These are phyloP conservation scores for Oreocharis arfaki DNA, from an alignment of 2,113 vertebrate species.

Conservation along the genomic window DNA sequence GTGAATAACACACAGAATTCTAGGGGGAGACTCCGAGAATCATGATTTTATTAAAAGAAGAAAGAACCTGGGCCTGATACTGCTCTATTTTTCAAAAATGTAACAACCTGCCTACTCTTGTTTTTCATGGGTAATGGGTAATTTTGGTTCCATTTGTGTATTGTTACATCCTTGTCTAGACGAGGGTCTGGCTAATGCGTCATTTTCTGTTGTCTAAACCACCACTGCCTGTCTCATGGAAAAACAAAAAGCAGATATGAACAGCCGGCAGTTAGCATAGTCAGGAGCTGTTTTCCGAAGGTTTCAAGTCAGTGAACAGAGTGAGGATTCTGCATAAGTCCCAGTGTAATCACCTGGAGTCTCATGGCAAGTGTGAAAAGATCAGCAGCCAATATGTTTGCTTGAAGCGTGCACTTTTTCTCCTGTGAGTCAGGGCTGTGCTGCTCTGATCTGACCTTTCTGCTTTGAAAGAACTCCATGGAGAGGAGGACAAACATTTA, in stretches of 20 bases:
- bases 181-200: not conserved
- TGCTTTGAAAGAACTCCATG: not conserved
- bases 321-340: not conserved
- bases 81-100: not conserved
- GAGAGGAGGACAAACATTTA: constrained; percentile 24
- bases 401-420: not conserved
- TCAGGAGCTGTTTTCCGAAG: not conserved
- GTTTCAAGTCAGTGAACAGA: not conserved
- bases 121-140: not conserved
- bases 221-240: not conserved
- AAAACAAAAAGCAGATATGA: not conserved
- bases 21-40: not conserved
- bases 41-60: not conserved
- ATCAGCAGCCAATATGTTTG: not conserved
- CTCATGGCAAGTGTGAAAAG: not conserved
- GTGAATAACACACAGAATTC: not conserved
- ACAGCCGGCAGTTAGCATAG: not conserved
- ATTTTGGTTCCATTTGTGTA: not conserved
- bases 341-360: not conserved
- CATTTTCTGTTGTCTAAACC: not conserved
- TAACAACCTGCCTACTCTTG: not conserved
- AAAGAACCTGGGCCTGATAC: not conserved
- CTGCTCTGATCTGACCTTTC: not conserved
- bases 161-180: not conserved
- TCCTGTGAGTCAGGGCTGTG: not conserved